Evolutionary conservation across 2,113 vertebrate genomes (phyloP), one percentile per base, ranked within the genome.

Genomic region (Cavia aperea): DNA sequence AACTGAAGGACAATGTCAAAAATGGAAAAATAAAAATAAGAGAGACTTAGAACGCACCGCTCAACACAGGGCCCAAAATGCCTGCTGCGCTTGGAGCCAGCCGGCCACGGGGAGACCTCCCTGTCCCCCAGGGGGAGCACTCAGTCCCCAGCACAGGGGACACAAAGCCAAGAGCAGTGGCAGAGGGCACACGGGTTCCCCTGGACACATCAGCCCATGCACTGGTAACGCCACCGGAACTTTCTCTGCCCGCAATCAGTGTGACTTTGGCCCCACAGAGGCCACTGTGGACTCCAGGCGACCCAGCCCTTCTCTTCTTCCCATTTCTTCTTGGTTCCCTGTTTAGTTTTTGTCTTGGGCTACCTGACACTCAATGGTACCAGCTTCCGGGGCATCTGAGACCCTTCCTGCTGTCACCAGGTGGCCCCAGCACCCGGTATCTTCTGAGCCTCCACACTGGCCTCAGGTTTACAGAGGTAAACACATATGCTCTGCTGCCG

Each of bases 1-100:
- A 95, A 95, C 93, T 96, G 96, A 87, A 82, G 97, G 98, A 97
- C 97, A 96, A 97, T 95, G 98, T 97, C 98, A 98, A 97, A 97
- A 97, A 96, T 16, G 92, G 95, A 58, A 97, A 97, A 97, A 96
- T 88, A 95, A 96, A 97, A 96, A 96, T 92, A 84, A 95, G 95
- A 94, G 94, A 78, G 46, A 23, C 78, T 56, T 4, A 8, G 0
- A 1, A 11, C 0, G 0, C 6, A 0, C 73, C 2, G 15, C 36
- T 78, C 65, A 2, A 7, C 0, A 2, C 77, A 1, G 10, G 2
- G 49, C 23, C 58, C 31, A 12, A 77, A 90, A 82, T 0, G 26
- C 86, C 90, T 39, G 2, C 13, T 19, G 62, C 66, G 70, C 68
- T 83, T 68, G 23, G 79, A 95, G 29, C 54, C 0, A 9, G 23